Conservation (phyloP, 2,797 vertebrate genomes). For the Sebastes oblongus region DNA sequence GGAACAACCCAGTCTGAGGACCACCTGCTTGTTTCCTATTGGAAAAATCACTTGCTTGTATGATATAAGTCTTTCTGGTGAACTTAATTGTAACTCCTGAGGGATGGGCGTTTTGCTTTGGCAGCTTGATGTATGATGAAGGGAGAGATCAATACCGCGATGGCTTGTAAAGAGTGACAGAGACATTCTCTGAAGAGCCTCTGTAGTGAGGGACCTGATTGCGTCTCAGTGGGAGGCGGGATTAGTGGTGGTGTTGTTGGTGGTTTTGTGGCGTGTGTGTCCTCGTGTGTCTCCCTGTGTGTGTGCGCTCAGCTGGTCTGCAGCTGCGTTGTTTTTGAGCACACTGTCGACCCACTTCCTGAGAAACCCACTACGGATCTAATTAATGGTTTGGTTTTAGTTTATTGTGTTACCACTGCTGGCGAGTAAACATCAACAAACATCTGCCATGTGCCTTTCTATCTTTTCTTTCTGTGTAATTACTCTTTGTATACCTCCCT, state of each 20-base stretch:
- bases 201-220: not conserved
- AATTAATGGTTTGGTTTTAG: conserved; percentile 35
- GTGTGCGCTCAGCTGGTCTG: conserved; percentile 60
- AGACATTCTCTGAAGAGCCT: not conserved
- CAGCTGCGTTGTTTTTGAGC: conserved; percentile 64
- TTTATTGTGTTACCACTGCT: conserved; percentile 27
- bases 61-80: not conserved
- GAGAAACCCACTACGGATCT: conserved; percentile 25
- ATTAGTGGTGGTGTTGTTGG: conserved; percentile 11
- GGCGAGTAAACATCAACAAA: conserved; percentile 40
- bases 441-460: not conserved
- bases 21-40: not conserved
- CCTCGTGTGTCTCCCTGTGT: not conserved
- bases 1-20: not conserved
- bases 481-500: not conserved
- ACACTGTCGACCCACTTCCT: conserved; percentile 43
- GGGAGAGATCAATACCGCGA: not conserved
- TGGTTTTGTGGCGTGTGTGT: conserved; percentile 3
- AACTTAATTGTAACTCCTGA: not conserved
- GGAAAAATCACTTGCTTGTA: not conserved
- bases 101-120: not conserved
- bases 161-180: not conserved
- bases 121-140: not conserved
- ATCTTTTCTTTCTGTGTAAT: not conserved
- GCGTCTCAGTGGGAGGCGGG: conserved; percentile 37